These are phyloP conservation scores for Drosophila sp. DNA, from an alignment of 1,140 invertebrate genomes.

Conservation along the genomic window DNA sequence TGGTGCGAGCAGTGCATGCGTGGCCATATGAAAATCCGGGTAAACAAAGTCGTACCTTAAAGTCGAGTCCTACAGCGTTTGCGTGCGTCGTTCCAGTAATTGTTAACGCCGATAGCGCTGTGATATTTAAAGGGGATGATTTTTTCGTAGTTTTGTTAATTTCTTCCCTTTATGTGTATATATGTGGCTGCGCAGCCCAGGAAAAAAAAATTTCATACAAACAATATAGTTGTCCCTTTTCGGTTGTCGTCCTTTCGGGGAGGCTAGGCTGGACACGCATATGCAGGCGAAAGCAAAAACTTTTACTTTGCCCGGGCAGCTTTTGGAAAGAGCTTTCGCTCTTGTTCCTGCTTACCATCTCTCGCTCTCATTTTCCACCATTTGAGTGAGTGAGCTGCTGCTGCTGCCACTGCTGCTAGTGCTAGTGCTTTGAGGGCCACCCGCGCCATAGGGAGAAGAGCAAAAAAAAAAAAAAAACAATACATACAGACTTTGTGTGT, in stretches of 20 bases:
- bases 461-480: neutral
- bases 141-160: slow-evolving; percentile 22
- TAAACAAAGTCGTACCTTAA: slow-evolving; percentile 11
- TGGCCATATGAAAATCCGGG: slow-evolving; percentile 52
- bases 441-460: slow-evolving; percentile 2
- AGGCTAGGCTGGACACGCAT: slow-evolving; percentile 56
- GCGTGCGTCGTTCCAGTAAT: slow-evolving; percentile 40
- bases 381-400: neutral
- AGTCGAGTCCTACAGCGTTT: slow-evolving; percentile 52
- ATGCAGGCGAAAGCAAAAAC: slow-evolving; percentile 40
- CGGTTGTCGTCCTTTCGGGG: slow-evolving; percentile 16
- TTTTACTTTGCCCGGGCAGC: slow-evolving; percentile 34
- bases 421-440: slow-evolving; percentile 2
- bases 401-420: slow-evolving; percentile 4
- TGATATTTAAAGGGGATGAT: slow-evolving; percentile 42
- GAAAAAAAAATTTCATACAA: neutral
- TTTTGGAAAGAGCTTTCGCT: slow-evolving; percentile 27
- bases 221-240: slow-evolving; percentile 40
- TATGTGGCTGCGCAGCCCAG: slow-evolving; percentile 34
- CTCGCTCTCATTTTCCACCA: slow-evolving; percentile 9
- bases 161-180: slow-evolving; percentile 37
- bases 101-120: slow-evolving; percentile 8
- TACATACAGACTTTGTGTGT: slow-evolving; percentile 18
- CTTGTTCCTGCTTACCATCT: slow-evolving; percentile 21
- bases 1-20: slow-evolving; percentile 69